Percentiles rank a stretch among this genome's conserved stretches.
phyloP scores from a whole-genome alignment of 1,140 invertebrate species.

The Bombus superbus region DNA sequence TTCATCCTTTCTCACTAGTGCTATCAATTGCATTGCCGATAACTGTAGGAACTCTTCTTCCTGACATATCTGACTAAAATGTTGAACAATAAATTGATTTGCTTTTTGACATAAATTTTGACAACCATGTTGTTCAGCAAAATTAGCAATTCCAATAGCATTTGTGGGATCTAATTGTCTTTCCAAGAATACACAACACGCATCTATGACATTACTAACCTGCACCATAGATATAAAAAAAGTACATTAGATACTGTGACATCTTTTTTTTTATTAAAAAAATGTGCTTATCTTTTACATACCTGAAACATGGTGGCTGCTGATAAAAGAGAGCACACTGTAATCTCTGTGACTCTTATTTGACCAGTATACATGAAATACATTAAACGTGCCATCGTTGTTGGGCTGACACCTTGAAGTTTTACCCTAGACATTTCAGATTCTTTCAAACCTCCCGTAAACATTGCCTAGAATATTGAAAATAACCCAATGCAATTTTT shows the following conservation, averaged over 20 bases:
- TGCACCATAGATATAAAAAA: conserved; percentile 66
- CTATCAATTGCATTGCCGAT: conserved; percentile 90
- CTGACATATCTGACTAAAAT: conserved; percentile 94
- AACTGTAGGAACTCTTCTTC: conserved; percentile 95
- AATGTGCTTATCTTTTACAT: conserved; percentile 57
- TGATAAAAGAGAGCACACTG: conserved; percentile 94
- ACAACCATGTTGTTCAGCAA: conserved; percentile 95
- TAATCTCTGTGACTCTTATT: conserved; percentile 94
- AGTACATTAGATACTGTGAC: neutral
- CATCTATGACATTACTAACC: conserved; percentile 94
- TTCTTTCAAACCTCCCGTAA: conserved; percentile 93
- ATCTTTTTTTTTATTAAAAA: neutral
- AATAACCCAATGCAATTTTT: conserved; percentile 11
- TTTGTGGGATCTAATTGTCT: conserved; percentile 96
- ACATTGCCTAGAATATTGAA: conserved; percentile 90
- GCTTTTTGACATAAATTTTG: conserved; percentile 92
- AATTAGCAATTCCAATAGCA: conserved; percentile 95
- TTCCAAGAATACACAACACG: conserved; percentile 95
- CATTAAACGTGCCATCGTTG: conserved; percentile 91
- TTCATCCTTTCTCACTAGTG: conserved; percentile 92
- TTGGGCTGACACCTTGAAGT: conserved; percentile 93
- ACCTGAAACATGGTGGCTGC: conserved; percentile 97
- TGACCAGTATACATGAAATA: conserved; percentile 96
- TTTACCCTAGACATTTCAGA: conserved; percentile 93
- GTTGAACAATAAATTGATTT: conserved; percentile 94